Base-by-base conservation (phyloP, 2,888 invertebrate genomes). In the Polyommatus icarus region DNA sequence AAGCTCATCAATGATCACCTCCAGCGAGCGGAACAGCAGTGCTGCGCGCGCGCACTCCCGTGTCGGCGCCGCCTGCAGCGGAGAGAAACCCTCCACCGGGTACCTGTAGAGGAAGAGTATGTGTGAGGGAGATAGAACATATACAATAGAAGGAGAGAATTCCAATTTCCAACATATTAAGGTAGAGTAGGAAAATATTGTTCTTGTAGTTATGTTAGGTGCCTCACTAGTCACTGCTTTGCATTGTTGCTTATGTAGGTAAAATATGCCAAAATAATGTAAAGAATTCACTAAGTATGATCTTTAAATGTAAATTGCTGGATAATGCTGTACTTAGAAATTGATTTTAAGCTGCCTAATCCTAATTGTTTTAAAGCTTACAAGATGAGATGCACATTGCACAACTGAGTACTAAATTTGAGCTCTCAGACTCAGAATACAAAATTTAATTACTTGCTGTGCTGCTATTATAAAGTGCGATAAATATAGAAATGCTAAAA, bases 11-110 rank as follows among this genome's bases (percentile, higher is more conserved):
- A 32, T 15, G 15, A 67, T 29, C 67, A 18, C 18, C 67, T 67
- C 67, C 67, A 67, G 32, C 15, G 67, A 67, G 15, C 67, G 67
- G 67, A 67, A 67, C 67, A 67, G 67, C 29, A 67, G 32, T 6
- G 67, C 67, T 29, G 29, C 15, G 29, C 67, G 67, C 6, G 67
- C 67, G 67, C 67, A 29, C 4, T 67, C 29, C 15, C 61, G 24
- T 3, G 61, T 61, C 4, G 24, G 61, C 1, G 5, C 24, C 12
- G 61, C 61, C 61, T 61, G 61, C 24, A 61, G 61, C 24, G 61
- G 24, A 8, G 24, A 24, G 61, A 61, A 61, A 12, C 61, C 61
- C 61, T 61, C 61, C 20, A 61, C 61, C 4, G 61, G 24, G 61
- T 61, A 61, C 4, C 61, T 61, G 10, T 61, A 61, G 61, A 61